phyloP scores from a whole-genome alignment of 2,797 vertebrate genomes.

The Graptemys geographica region DNA sequence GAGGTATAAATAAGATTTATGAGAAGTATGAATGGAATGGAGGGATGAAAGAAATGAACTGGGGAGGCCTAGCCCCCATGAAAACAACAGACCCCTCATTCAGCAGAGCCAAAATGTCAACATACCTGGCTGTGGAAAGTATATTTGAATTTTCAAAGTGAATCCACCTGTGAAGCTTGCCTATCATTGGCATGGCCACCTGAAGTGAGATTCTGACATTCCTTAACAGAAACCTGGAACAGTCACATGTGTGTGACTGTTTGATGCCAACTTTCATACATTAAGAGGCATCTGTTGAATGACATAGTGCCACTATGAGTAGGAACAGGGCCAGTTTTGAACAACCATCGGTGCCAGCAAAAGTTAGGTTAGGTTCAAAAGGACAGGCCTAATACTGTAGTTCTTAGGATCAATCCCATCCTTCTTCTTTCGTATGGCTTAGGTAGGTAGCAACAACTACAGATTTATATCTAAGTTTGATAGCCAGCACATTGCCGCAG shows the following conservation, averaged over 20 bases:
- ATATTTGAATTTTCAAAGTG: no score
- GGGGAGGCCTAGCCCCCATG: not conserved
- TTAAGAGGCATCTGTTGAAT: not conserved
- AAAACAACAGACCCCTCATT: not conserved
- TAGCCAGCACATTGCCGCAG: no score
- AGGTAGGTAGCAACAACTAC: no score
- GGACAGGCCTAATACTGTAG: not conserved
- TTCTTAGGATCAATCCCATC: fast-evolving
- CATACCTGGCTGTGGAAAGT: not conserved
- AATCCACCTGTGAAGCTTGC: not conserved
- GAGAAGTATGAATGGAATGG: not conserved
- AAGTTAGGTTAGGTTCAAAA: not conserved
- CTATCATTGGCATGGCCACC: no score
- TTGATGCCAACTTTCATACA: not conserved
- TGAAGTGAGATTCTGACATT: not conserved
- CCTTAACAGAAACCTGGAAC: not conserved
- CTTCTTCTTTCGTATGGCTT: no score
- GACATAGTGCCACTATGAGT: not conserved
- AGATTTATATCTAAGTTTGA: no score
- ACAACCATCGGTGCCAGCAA: not conserved
- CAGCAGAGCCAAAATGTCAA: not conserved
- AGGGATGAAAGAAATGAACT: not conserved
- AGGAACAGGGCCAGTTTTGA: not conserved
- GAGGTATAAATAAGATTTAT: no score
- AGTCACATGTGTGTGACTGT: fast-evolving